These are phyloP conservation scores for Caloenas nicobarica DNA, from an alignment of 2,113 vertebrate genomes.

Conservation along the genomic window DNA sequence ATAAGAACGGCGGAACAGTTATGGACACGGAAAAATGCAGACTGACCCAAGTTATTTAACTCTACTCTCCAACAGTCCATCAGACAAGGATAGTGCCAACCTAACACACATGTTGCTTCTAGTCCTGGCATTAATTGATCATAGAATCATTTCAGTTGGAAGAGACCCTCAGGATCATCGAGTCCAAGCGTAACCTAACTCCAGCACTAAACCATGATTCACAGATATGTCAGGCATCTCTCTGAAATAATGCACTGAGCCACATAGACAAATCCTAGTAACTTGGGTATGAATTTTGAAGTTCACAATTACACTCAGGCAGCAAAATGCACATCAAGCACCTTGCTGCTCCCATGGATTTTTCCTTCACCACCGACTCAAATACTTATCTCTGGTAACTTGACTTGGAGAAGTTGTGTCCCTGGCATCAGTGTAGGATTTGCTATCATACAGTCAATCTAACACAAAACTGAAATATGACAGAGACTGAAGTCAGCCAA, in stretches of 20 bases:
- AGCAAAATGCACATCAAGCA: background rate
- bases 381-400: background rate
- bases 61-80: background rate
- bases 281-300: background rate
- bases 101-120: background rate
- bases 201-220: too few relatives aligned
- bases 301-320: background rate
- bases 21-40: fast-evolving
- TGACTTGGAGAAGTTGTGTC: background rate
- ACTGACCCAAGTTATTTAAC: background rate
- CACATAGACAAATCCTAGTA: fast-evolving
- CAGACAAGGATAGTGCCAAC: background rate
- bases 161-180: too few relatives aligned
- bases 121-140: background rate
- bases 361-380: background rate
- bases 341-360: background rate
- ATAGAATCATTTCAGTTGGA: too few relatives aligned
- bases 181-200: too few relatives aligned
- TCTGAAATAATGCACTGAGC: background rate
- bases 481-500: background rate
- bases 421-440: background rate
- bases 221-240: background rate
- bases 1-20: background rate
- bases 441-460: background rate
- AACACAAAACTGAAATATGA: background rate